Base-by-base conservation (phyloP, 2,113 vertebrate species). In the Morone chrysops region DNA sequence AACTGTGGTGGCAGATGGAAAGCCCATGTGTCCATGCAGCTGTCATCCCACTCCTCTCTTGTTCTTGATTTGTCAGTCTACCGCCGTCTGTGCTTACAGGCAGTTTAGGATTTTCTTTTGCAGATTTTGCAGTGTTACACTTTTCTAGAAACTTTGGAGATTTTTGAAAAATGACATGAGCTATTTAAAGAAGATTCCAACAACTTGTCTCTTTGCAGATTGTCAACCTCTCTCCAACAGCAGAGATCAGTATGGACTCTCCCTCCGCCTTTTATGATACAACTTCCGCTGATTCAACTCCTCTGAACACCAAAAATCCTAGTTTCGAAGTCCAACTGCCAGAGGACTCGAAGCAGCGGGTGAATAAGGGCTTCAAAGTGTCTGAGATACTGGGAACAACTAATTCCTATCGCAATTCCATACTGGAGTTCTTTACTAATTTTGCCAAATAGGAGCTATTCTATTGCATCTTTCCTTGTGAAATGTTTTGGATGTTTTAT, bases 351-450 rank as follows among this genome's bases (percentile, higher is more conserved):
- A 97, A 96, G 92, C 97, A 96, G 83, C 96, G 97, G 92, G 97
- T 98, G 93, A 96, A 97, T 94, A 97, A 97, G 93, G 93, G 94
- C 84, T 95, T 97, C 90, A 97, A 96, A 96, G 96, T 97, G 94
- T 96, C 95, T 92, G 92, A 85, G 85, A 90, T 95, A 91, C 92
- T 95, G 90, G 89, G 91, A 92, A 91, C 85, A 82, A 90, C 90
- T 90, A 89, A 84, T 70, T 86, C 76, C 78, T 94, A 91, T 81
- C 93, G 74, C 87, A 91, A 43, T 38, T 94, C 94, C 7, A 86
- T 95, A 22, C 87, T 95, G 8, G 93, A 94, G 72, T 93, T 94
- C 85, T 94, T 94, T 78, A 90, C 93, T 93, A 95, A 93, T 47
- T 90, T 88, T 81, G 92, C 93, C 85, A 92, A 96, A 92, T 94